These are phyloP conservation scores for Clusia tigrina DNA, from an alignment of 2,888 invertebrate genomes.

Conservation along the genomic window DNA sequence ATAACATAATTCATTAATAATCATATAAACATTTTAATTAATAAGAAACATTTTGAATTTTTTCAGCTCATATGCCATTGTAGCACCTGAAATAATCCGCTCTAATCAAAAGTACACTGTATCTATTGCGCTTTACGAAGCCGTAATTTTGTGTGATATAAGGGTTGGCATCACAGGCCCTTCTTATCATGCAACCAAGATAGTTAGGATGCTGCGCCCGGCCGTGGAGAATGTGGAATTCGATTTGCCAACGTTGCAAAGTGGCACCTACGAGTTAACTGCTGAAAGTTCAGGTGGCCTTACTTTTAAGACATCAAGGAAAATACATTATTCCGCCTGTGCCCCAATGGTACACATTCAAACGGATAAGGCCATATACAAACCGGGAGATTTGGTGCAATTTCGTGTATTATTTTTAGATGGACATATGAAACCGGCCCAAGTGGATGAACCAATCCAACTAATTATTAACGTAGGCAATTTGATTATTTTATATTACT, in stretches of 20 bases:
- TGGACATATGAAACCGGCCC: slow-evolving; percentile 73
- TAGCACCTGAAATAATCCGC: slow-evolving; percentile 78
- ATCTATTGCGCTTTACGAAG: slow-evolving; percentile 69
- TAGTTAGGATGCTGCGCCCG: slow-evolving; percentile 74
- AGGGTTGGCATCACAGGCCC: slow-evolving; percentile 78
- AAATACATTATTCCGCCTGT: slow-evolving; percentile 77
- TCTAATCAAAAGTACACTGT: slow-evolving; percentile 84
- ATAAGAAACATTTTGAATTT: slow-evolving; percentile 9
- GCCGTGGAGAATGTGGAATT: slow-evolving; percentile 75
- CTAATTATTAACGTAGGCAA: slow-evolving; percentile 39
- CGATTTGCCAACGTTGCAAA: slow-evolving; percentile 58
- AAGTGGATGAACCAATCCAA: slow-evolving; percentile 44
- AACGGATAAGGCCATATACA: slow-evolving; percentile 89
- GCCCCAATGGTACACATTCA: slow-evolving; percentile 80
- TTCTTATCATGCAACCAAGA: slow-evolving; percentile 73
- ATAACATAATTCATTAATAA: too few species aligned
- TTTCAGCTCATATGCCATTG: slow-evolving; percentile 70
- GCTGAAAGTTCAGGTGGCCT: slow-evolving; percentile 73
- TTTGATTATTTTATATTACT: neutral
- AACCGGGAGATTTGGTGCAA: slow-evolving; percentile 81
- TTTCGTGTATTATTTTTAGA: slow-evolving; percentile 76
- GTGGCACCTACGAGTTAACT: slow-evolving; percentile 42
- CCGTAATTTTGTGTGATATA: slow-evolving; percentile 62
- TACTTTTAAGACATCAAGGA: slow-evolving; percentile 75
- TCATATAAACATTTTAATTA: too few species aligned